Conservation (phyloP, 2,888 invertebrate species). For the Nudaria mundana region DNA sequence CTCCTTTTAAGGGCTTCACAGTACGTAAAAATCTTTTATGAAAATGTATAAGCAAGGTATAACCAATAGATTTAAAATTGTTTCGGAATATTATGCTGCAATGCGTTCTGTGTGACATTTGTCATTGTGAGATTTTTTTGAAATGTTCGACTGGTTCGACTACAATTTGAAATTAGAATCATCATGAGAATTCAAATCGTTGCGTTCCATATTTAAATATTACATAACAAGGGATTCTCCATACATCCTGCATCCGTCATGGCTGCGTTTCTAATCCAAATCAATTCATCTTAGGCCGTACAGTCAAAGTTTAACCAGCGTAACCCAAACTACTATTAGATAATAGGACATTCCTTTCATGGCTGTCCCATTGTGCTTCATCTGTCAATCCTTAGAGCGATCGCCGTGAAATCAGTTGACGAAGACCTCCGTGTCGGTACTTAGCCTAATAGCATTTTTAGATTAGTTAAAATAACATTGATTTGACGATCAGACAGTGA, state of each 20-base stretch:
- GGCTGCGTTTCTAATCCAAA: slow-evolving; percentile 45
- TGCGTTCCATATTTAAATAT: slow-evolving; percentile 10
- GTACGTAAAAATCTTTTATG: neutral
- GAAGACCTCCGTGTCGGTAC: slow-evolving; percentile 54
- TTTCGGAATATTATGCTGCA: too few relatives aligned
- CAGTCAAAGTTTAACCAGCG: slow-evolving; percentile 53
- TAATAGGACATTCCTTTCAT: slow-evolving; percentile 57
- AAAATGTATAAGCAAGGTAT: too few relatives aligned
- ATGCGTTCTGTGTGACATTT: too few relatives aligned
- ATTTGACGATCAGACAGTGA: neutral
- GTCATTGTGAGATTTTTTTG: too few relatives aligned
- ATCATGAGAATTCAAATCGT: slow-evolving; percentile 1
- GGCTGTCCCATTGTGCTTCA: slow-evolving; percentile 47
- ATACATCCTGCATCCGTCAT: slow-evolving; percentile 30
- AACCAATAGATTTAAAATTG: too few relatives aligned
- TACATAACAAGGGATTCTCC: slow-evolving; percentile 20
- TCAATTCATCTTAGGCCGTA: slow-evolving; percentile 59
- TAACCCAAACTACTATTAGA: slow-evolving; percentile 67
- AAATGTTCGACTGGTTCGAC: too few relatives aligned
- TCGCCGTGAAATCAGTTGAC: slow-evolving; percentile 57
- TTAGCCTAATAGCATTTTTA: slow-evolving; percentile 23
- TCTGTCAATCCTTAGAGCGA: slow-evolving; percentile 54
- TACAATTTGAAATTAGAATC: slow-evolving; percentile 6
- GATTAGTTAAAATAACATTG: slow-evolving; percentile 27
- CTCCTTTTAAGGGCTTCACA: neutral